A percentile compares a stretch with the other conserved stretches of the same genome.
These are phyloP conservation scores for Lydus trimaculatus DNA, from an alignment of 2,888 invertebrate species.

Conservation along the genomic window DNA sequence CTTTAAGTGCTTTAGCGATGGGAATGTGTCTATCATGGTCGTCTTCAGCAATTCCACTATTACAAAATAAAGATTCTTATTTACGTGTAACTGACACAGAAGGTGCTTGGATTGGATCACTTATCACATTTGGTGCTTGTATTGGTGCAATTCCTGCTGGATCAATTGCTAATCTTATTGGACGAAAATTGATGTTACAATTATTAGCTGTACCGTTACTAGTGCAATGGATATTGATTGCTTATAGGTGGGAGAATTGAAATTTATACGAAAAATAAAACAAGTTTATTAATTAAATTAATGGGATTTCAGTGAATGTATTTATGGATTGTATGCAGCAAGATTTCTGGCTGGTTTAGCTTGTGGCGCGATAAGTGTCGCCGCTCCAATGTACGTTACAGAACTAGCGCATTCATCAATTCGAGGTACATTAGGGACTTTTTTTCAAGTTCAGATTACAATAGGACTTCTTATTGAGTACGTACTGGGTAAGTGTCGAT, in stretches of 20 bases:
- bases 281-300: not conserved
- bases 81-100: conserved; percentile 49
- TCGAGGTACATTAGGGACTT: conserved; percentile 71
- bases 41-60: conserved; percentile 63
- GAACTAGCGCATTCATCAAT: conserved; percentile 71
- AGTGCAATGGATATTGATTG: conserved; percentile 66
- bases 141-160: conserved; percentile 67
- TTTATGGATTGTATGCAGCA: conserved; percentile 62
- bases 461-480: conserved; percentile 72
- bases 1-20: conserved; percentile 65
- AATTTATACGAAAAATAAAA: conserved; percentile 7
- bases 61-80: conserved; percentile 47
- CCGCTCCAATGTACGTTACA: conserved; percentile 70
- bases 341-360: conserved; percentile 70
- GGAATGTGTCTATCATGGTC: conserved; percentile 69
- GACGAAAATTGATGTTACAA: conserved; percentile 65
- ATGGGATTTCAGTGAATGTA: conserved; percentile 39
- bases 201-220: conserved; percentile 64
- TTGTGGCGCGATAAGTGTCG: conserved; percentile 69
- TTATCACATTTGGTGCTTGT: conserved; percentile 65
- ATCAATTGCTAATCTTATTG: conserved; percentile 64
- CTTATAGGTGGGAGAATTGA: conserved; percentile 60
- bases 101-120: conserved; percentile 66
- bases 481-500: conserved; percentile 62
- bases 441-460: conserved; percentile 73